phyloP scores from a whole-genome alignment of 2,797 vertebrate genomes.

The Pseudomugil gertrudae region DNA sequence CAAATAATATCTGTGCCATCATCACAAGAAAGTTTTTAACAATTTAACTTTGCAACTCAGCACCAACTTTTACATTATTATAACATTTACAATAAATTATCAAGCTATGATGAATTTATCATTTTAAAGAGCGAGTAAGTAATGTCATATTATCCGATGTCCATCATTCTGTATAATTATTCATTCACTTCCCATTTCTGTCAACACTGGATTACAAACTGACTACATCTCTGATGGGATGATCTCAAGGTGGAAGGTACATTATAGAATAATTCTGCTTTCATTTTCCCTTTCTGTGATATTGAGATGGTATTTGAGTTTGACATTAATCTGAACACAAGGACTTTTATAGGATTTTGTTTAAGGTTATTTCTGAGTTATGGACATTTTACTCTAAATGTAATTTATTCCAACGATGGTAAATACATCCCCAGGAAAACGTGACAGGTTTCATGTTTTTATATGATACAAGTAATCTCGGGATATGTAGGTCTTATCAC shows the following conservation, averaged over 20 bases:
- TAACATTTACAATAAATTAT: neutral
- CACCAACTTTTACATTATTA: neutral
- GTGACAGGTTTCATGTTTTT: neutral
- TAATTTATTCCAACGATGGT: neutral
- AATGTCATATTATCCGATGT: slow-evolving; percentile 30
- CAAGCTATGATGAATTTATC: neutral
- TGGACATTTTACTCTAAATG: neutral
- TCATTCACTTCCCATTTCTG: slow-evolving; percentile 31
- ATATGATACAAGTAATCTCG: neutral
- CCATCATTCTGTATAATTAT: slow-evolving; percentile 23
- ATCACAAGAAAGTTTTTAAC: slow-evolving; percentile 1
- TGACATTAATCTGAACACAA: neutral
- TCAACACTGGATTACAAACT: slow-evolving; percentile 50
- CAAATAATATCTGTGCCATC: neutral
- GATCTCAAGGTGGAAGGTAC: slow-evolving; percentile 54
- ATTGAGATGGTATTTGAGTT: slow-evolving; percentile 39
- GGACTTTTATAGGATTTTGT: slow-evolving; percentile 10
- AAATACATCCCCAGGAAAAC: neutral
- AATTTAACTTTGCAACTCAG: neutral
- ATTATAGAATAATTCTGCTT: slow-evolving; percentile 51
- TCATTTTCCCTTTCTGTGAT: slow-evolving; percentile 39
- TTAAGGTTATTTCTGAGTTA: slow-evolving; percentile 4
- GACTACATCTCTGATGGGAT: slow-evolving; percentile 52
- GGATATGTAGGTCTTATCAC: neutral
- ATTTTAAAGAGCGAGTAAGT: slow-evolving; percentile 8